phyloP scores from a whole-genome alignment of 2,113 vertebrate species.

The Ivindomyrus marchei region DNA sequence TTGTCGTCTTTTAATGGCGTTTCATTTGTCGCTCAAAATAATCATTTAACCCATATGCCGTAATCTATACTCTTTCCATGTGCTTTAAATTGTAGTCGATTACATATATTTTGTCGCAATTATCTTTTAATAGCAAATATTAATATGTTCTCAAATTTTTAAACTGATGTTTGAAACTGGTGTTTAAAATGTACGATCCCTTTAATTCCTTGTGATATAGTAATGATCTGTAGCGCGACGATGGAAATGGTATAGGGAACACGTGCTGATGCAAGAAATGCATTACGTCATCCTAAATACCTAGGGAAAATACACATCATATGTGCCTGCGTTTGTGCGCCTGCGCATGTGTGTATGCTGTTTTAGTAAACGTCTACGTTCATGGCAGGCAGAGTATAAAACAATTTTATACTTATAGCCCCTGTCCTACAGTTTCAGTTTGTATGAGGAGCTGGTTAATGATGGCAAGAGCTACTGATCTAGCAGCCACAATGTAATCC shows the following conservation, averaged over 20 bases:
- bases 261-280: not conserved
- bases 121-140: not conserved
- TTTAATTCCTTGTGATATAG: not conserved
- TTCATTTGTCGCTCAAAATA: not conserved
- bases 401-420: not conserved
- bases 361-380: not conserved
- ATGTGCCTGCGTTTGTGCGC: not conserved
- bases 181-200: not conserved
- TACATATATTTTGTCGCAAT: not conserved
- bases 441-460: not conserved
- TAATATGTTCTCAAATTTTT: not conserved
- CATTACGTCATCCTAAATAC: slow-evolving; percentile 13
- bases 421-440: not conserved
- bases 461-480: not conserved
- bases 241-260: not conserved
- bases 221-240: not conserved
- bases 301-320: not conserved
- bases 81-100: not conserved
- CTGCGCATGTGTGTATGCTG: not conserved
- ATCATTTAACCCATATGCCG: not conserved
- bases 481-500: not conserved
- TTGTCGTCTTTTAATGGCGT: not conserved
- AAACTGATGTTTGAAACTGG: not conserved
- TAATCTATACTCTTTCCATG: not conserved
- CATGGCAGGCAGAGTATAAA: not conserved